phyloP scores from a whole-genome alignment of 2,113 vertebrate species.

The Grantiella picta region DNA sequence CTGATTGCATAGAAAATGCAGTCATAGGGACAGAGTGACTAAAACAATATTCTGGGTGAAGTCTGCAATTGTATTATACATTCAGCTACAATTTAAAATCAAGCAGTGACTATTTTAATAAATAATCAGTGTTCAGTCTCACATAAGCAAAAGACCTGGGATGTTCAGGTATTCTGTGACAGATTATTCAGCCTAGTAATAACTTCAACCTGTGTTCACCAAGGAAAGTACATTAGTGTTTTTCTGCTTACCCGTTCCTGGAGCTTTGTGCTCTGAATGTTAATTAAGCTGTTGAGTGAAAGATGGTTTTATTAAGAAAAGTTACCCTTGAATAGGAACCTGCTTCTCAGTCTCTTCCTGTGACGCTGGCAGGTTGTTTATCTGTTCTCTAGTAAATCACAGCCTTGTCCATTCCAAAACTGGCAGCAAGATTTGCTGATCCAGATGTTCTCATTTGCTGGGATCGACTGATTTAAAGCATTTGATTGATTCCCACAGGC shows the following conservation, averaged over 20 bases:
- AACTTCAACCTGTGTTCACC: background rate
- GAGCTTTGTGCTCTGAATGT: slow-evolving; percentile 8
- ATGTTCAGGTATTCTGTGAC: background rate
- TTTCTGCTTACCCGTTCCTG: background rate
- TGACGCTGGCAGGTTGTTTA: background rate
- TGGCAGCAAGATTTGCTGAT: slow-evolving; percentile 16
- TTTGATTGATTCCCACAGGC: background rate
- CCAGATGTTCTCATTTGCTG: slow-evolving; percentile 13
- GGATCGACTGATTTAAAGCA: background rate
- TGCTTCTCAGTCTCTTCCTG: background rate
- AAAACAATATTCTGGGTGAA: background rate
- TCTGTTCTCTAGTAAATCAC: background rate
- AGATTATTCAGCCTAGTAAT: background rate
- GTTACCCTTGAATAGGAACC: background rate
- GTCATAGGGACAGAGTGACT: background rate
- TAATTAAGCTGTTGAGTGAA: slow-evolving; percentile 14
- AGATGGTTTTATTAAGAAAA: background rate
- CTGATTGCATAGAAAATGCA: background rate
- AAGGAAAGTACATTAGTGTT: background rate
- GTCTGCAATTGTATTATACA: background rate
- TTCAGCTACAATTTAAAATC: background rate
- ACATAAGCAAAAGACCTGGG: background rate
- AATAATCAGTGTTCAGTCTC: background rate
- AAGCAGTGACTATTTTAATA: background rate
- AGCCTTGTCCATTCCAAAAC: background rate